Evolutionary conservation across 2,888 invertebrate species (phyloP).

Genomic region (Sussaba pulchella): DNA sequence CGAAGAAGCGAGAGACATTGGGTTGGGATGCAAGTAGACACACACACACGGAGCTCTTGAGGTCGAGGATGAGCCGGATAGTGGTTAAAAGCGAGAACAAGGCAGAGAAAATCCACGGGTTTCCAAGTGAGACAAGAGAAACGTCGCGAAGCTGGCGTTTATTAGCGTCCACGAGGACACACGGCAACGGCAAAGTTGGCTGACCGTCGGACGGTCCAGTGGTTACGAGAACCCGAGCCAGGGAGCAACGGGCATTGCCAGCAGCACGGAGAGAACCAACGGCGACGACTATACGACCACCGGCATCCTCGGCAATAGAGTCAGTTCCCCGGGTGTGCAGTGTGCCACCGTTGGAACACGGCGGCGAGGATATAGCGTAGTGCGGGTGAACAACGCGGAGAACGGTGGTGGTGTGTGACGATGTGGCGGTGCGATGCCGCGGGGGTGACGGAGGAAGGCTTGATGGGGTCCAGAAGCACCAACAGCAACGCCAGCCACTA

Average conservation of each 20-base stretch:
- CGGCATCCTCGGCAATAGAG: constrained; percentile 68
- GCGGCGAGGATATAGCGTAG: neutral
- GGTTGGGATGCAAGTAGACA: neutral
- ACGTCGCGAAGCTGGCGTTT: constrained; percentile 75
- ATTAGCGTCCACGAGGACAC: constrained; percentile 70
- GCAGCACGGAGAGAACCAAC: constrained; percentile 39
- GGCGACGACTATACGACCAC: constrained; percentile 41
- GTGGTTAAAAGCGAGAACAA: constrained; percentile 36
- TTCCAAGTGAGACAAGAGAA: constrained; percentile 39
- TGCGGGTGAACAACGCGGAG: constrained; percentile 33
- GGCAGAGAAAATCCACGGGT: neutral
- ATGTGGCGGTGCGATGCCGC: constrained; percentile 31
- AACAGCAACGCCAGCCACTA: constrained; percentile 69
- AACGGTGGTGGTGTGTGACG: constrained; percentile 30
- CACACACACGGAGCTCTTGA: constrained; percentile 1
- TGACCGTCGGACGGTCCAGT: constrained; percentile 72
- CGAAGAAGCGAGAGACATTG: neutral
- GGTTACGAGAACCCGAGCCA: constrained; percentile 67
- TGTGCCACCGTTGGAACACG: constrained; percentile 28
- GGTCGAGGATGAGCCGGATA: neutral
- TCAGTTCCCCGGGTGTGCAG: constrained; percentile 33
- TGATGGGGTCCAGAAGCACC: constrained; percentile 43
- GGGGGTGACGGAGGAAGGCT: constrained; percentile 19
- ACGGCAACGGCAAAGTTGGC: constrained; percentile 72
- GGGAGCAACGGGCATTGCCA: constrained; percentile 63